Evolutionary conservation across 2,113 vertebrate genomes (phyloP).

Genomic region (Halichoeres trimaculatus): DNA sequence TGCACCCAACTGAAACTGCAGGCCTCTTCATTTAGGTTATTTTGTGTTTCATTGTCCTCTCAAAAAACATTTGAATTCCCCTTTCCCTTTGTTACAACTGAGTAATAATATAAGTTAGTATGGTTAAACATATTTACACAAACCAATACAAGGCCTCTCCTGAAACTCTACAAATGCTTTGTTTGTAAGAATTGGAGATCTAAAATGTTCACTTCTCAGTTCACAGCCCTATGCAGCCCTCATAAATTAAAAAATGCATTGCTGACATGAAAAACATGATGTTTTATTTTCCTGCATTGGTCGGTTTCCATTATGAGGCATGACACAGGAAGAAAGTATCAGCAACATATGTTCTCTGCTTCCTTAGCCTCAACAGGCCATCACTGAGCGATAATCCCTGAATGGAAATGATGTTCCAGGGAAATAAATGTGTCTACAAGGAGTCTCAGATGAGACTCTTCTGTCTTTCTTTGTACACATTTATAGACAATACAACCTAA

Average conservation of each 20-base stretch:
- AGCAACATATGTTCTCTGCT: conserved; percentile 53
- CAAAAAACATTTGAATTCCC: conserved; percentile 12
- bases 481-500: conserved; percentile 28
- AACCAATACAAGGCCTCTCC: not conserved
- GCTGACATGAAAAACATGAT: not conserved
- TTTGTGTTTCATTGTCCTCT: not conserved
- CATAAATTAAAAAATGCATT: too few relatives aligned
- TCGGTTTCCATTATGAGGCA: conserved; percentile 22
- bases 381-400: conserved; percentile 47
- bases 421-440: conserved; percentile 49
- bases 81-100: conserved; percentile 9
- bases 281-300: not conserved
- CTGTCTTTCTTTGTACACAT: conserved; percentile 23
- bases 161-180: not conserved
- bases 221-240: too few relatives aligned
- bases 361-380: conserved; percentile 12
- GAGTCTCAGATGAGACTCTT: conserved; percentile 30
- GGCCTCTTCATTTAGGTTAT: conserved; percentile 2
- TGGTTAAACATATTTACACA: not conserved
- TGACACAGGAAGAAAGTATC: conserved; percentile 21
- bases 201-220: not conserved
- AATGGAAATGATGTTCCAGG: conserved; percentile 51
- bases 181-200: not conserved
- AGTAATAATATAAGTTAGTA: not conserved
- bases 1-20: conserved; percentile 6